phyloP scores from a whole-genome alignment of 1,140 invertebrate genomes.

The Neodiprion lecontei region DNA sequence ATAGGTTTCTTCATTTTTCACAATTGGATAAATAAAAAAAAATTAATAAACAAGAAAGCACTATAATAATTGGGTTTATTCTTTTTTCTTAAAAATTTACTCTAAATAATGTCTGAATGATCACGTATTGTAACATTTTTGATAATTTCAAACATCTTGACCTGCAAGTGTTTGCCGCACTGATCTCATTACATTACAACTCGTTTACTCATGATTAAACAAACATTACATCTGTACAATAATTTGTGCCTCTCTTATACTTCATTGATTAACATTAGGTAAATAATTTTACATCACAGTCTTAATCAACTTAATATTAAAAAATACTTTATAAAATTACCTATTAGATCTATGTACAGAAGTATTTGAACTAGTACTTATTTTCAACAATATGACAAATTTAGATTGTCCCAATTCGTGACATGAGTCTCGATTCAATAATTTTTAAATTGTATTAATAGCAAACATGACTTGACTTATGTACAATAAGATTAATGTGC shows the following conservation, averaged over 20 bases:
- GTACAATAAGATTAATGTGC: background rate
- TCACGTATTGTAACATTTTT: background rate
- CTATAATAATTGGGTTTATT: no score
- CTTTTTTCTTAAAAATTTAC: background rate
- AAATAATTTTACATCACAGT: background rate
- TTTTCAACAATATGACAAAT: conserved; percentile 3
- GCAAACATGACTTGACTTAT: background rate
- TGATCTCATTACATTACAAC: background rate
- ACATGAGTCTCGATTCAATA: background rate
- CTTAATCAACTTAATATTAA: background rate
- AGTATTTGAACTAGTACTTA: background rate
- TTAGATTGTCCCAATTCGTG: background rate
- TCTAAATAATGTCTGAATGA: background rate
- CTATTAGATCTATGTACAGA: background rate
- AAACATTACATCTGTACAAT: background rate
- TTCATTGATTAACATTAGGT: background rate
- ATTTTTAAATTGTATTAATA: background rate
- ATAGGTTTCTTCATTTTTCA: no score
- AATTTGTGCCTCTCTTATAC: background rate
- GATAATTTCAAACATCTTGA: background rate
- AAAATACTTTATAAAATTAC: background rate
- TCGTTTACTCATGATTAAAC: background rate
- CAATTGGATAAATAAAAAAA: no score
- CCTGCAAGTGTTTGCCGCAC: background rate
- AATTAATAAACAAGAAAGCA: no score